Base-by-base conservation (phyloP, 1,140 invertebrate genomes). In the Calosoma granatense region DNA sequence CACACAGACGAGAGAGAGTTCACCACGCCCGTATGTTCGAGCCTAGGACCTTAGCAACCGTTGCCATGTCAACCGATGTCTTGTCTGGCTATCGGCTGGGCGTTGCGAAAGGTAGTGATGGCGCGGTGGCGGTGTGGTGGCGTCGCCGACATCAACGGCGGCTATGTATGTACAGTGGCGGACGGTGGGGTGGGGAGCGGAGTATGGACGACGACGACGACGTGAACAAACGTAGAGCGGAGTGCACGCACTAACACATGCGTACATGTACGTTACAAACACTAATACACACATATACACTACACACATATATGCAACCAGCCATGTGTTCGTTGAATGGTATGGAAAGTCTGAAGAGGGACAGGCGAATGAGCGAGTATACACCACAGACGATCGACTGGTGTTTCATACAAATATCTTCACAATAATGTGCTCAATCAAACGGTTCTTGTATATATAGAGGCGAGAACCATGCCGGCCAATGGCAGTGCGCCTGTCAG, bases 1-100 rank as follows among this genome's bases (percentile, higher is more conserved):
- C 15, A 47, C 22, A 26, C 2, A 3, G n/a, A 14, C 20, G 4
- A 20, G 54, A 39, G 9, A n/a, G 15, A 19, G 15, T 26, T 22
- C 20, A 55, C 15, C 30, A 39, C 51, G 47, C 15, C 23, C 56
- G 22, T 15, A 52, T 52, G 26, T 15, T 52, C 20, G 14, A 22
- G 26, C 36, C 22, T 14, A 26, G n/a, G 21, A 58, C 22, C 56
- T 51, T 58, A 54, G 56, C 56, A 58, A 58, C 56, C 17, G 56
- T 58, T 58, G 56, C 39, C 56, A 58, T 58, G 51, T 54, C 56
- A 58, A 58, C 56, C 52, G 36, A 51, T 54, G 51, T 58, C 56
- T 58, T 58, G 20, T 53, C 36, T 47, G 41, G 41, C 41, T 47
- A 47, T 47, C 41, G 41, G 41, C 15, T 47, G 6, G 15, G 41